Evolutionary conservation across 2,888 invertebrate species (phyloP).

Genomic region (Pristionchus mayeri): DNA sequence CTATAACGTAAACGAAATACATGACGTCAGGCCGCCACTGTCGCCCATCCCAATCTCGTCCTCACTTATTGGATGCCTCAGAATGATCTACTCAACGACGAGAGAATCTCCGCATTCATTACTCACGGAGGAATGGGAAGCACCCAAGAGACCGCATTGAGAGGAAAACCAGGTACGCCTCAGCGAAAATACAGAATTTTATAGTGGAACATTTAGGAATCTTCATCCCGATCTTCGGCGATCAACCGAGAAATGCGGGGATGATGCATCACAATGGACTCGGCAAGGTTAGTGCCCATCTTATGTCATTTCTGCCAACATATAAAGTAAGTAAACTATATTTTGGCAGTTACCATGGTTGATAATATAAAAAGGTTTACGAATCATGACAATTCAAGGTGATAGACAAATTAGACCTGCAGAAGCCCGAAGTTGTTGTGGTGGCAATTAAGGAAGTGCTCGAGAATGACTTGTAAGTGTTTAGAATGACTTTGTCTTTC

Average conservation of each 20-base stretch:
- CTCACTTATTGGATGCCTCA: slow-evolving; percentile 7
- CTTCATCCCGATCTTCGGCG: slow-evolving; percentile 34
- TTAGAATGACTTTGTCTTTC: background rate
- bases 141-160: slow-evolving; percentile 20
- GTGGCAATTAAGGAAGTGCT: background rate
- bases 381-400: background rate
- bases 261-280: slow-evolving; percentile 42
- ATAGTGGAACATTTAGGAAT: background rate
- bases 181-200: background rate
- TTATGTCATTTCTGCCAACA: too few species aligned
- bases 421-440: background rate
- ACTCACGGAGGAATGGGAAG: slow-evolving; percentile 44
- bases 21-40: background rate
- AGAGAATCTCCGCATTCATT: background rate
- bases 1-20: too few species aligned
- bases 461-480: background rate
- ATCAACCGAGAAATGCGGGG: slow-evolving; percentile 13
- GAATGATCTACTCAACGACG: background rate
- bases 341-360: too few species aligned
- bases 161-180: slow-evolving; percentile 19
- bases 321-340: too few species aligned
- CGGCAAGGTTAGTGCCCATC: too few species aligned
- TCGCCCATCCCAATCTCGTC: background rate
- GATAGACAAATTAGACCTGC: slow-evolving; percentile 9
- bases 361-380: too few species aligned